These are phyloP conservation scores for Artibeus jamaicensis DNA, from an alignment of 2,797 vertebrate species.

Conservation along the genomic window DNA sequence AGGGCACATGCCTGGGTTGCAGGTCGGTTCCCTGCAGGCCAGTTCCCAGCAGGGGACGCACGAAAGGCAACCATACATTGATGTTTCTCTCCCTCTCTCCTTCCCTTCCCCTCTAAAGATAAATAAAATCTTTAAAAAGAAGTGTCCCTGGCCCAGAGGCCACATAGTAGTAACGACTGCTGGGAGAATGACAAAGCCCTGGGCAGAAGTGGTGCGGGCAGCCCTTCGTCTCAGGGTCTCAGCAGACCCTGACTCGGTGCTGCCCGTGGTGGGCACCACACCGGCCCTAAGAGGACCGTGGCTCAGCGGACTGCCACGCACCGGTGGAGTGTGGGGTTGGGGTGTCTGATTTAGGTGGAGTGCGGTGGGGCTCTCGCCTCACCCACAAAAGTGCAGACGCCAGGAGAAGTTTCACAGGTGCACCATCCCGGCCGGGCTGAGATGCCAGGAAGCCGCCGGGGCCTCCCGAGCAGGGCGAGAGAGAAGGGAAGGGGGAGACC, in stretches of 20 bases:
- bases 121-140: too few species aligned
- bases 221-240: background rate
- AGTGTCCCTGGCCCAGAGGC: background rate
- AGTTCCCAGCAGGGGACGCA: too few species aligned
- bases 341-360: too few species aligned
- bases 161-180: fast-evolving
- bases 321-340: fast-evolving
- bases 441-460: background rate
- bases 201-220: fast-evolving
- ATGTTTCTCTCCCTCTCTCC: too few species aligned
- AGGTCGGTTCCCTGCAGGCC: too few species aligned
- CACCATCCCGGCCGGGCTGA: background rate
- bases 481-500: too few species aligned
- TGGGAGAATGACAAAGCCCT: background rate
- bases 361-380: background rate
- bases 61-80: too few species aligned
- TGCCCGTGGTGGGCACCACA: fast-evolving
- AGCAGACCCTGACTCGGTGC: background rate
- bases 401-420: background rate
- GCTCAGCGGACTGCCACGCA: too few species aligned
- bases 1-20: too few species aligned
- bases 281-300: background rate
- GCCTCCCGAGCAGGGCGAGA: background rate
- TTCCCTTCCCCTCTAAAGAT: too few species aligned
- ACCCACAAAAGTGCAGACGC: background rate